A percentile compares a stretch with the other conserved stretches of the same genome.
Evolutionary conservation across 2,797 vertebrate species (phyloP).

Genomic region (Fistularia commersonii): DNA sequence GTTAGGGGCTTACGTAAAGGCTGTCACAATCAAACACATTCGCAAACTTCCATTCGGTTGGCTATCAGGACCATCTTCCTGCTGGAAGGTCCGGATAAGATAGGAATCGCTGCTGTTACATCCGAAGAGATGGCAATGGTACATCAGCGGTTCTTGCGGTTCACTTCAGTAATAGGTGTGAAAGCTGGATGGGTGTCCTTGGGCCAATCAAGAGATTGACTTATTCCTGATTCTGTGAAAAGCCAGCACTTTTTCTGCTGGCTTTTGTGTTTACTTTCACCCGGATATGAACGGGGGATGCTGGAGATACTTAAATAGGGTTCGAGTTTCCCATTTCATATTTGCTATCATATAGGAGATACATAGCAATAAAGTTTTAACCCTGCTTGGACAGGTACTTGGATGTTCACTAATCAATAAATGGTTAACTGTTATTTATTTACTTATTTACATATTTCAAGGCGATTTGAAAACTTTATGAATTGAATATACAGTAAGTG

Average conservation of each 20-base stretch:
- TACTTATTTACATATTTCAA: no score
- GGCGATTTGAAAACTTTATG: no score
- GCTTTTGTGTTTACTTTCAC: no score
- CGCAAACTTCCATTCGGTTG: constrained; percentile 53
- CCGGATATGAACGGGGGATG: constrained; percentile 17
- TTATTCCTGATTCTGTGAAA: constrained; percentile 35
- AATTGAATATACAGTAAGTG: no score
- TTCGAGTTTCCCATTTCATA: background rate
- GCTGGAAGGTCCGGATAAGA: constrained; percentile 63
- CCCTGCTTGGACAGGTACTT: no score
- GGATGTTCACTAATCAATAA: no score
- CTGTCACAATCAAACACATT: constrained; percentile 54
- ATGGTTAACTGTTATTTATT: no score
- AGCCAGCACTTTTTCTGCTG: constrained; percentile 14
- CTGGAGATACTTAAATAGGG: constrained; percentile 21
- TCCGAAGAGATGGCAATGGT: constrained; percentile 48
- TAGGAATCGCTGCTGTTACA: constrained; percentile 42
- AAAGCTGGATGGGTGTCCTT: constrained; percentile 48
- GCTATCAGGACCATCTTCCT: constrained; percentile 53
- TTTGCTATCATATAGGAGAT: no score
- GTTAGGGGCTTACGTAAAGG: constrained; percentile 25
- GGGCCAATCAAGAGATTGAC: constrained; percentile 42
- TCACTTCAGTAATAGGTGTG: constrained; percentile 35
- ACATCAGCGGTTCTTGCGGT: constrained; percentile 63
- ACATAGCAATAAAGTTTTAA: no score